Conservation (phyloP, 2,797 vertebrate species). For the Miichthys miiuy region DNA sequence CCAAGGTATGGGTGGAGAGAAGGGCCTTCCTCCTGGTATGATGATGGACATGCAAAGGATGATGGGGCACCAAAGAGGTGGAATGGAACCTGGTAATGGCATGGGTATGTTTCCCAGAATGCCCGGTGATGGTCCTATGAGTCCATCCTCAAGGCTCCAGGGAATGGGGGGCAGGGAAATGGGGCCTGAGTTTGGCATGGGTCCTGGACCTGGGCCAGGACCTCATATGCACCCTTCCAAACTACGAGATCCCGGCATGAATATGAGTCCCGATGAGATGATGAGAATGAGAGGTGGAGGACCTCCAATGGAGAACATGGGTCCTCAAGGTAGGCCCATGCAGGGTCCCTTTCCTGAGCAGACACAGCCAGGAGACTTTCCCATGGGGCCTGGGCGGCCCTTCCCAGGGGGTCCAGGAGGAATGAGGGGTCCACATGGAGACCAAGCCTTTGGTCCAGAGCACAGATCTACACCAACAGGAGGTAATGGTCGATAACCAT, state of each 20-base stretch:
- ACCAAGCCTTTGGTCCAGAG: slow-evolving; percentile 93
- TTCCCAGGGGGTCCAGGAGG: slow-evolving; percentile 89
- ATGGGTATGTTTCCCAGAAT: slow-evolving; percentile 96
- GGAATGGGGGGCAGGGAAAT: slow-evolving; percentile 94
- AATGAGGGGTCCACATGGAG: slow-evolving; percentile 90
- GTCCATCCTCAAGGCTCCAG: slow-evolving; percentile 95
- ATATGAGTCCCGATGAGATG: slow-evolving; percentile 89
- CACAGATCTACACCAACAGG: slow-evolving; percentile 92
- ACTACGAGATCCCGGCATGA: slow-evolving; percentile 91
- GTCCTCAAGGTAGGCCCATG: slow-evolving; percentile 93
- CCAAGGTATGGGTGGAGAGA: slow-evolving; percentile 95
- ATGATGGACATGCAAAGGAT: slow-evolving; percentile 97
- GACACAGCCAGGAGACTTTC: slow-evolving; percentile 93
- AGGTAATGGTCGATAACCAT: slow-evolving; percentile 94
- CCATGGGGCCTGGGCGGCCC: slow-evolving; percentile 91
- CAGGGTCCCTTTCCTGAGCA: slow-evolving; percentile 94
- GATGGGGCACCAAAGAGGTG: slow-evolving; percentile 93
- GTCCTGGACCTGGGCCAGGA: slow-evolving; percentile 90
- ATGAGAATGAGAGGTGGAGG: slow-evolving; percentile 89
- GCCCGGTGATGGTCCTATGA: slow-evolving; percentile 95
- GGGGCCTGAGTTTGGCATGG: slow-evolving; percentile 92
- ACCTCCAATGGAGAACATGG: slow-evolving; percentile 84
- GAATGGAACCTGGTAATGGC: slow-evolving; percentile 93
- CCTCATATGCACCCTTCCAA: slow-evolving; percentile 95
- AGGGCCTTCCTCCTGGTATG: slow-evolving; percentile 94